Conservation (phyloP, 2,888 invertebrate species). For the Myathropa florea region DNA sequence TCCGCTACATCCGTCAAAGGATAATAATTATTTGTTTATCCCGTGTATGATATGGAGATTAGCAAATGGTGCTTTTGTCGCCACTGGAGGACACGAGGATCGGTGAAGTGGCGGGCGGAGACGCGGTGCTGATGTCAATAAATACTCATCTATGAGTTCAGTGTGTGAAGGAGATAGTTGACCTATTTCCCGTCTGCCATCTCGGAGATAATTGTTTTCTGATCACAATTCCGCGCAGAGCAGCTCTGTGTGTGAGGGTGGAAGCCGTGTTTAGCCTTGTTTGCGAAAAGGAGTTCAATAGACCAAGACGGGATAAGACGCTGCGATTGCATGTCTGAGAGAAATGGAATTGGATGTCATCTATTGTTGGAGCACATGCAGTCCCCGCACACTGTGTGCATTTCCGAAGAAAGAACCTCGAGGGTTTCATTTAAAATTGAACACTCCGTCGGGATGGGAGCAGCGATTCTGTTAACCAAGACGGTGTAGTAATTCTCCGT, state of each 20-base stretch:
- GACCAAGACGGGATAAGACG: slow-evolving; percentile 32
- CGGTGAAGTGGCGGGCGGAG: not conserved
- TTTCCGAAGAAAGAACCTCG: not conserved
- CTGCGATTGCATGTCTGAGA: slow-evolving; percentile 24
- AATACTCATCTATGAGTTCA: slow-evolving; percentile 58
- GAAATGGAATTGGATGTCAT: not conserved
- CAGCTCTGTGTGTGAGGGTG: not conserved
- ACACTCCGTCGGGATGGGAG: not conserved
- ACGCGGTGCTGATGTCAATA: slow-evolving; percentile 48
- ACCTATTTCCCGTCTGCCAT: slow-evolving; percentile 32
- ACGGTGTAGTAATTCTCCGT: not conserved
- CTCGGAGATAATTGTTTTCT: slow-evolving; percentile 33
- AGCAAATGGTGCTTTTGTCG: slow-evolving; percentile 17
- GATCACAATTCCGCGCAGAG: slow-evolving; percentile 6
- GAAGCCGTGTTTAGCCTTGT: not conserved
- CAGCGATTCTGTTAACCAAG: not conserved
- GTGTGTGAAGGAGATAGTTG: slow-evolving; percentile 51
- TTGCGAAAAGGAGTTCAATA: slow-evolving; percentile 7
- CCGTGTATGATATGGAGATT: slow-evolving; percentile 42
- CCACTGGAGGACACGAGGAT: not conserved
- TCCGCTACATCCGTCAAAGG: slow-evolving; percentile 47
- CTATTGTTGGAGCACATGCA: not conserved
- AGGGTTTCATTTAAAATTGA: not conserved
- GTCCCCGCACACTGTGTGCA: not conserved
- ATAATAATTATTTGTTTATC: slow-evolving; percentile 60